Base-by-base conservation (phyloP, 2,113 vertebrate genomes). In the Platycercus adscitus region DNA sequence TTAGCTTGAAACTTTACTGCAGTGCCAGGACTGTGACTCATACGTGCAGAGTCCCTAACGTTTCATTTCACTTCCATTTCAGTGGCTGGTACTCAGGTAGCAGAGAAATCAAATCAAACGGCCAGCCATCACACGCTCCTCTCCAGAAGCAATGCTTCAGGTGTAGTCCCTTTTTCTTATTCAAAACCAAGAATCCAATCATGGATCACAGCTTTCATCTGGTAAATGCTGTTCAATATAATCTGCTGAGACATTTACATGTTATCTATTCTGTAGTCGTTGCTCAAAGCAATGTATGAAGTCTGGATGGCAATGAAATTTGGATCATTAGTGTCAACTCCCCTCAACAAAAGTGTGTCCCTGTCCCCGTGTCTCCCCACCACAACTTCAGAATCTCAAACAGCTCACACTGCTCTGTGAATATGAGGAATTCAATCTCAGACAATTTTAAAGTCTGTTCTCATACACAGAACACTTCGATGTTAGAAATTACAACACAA, bases 1-100 rank as follows among this genome's bases (percentile, higher is more conserved):
- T 94, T 86, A 91, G 56, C 63, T 91, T 81, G 83, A 58, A 86
- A 88, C 43, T 77, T 73, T 52, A 53, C 61, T 88, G 79, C 89
- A 77, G 20, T 23, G 12, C 33, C 53, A 44, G 41, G 52, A 83
- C 23, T 0, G 0, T 31, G 61, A 81, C 65, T 71, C 47, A 58
- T 2, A 86, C n/a, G 24, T 81, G 61, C 43, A 52, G n/a, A 41
- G 52, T 46, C 64, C 66, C 63, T 63, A 4, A 55, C 44, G 50
- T 68, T 94, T 86, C 50, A 60, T 50, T 52, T 71, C 41, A 47
- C 52, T 93, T 71, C 60, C 64, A 8, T 44, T 91, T 64, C 88
- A 65, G 61, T 15, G 37, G 66, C 20, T 77, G 44, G 49, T 37
- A 60, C 50, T 81, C 71, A 63, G 33, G 50, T 5, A 47, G 31